Conservation (phyloP, 2,888 invertebrate genomes). For the Ptilodon capucinus region DNA sequence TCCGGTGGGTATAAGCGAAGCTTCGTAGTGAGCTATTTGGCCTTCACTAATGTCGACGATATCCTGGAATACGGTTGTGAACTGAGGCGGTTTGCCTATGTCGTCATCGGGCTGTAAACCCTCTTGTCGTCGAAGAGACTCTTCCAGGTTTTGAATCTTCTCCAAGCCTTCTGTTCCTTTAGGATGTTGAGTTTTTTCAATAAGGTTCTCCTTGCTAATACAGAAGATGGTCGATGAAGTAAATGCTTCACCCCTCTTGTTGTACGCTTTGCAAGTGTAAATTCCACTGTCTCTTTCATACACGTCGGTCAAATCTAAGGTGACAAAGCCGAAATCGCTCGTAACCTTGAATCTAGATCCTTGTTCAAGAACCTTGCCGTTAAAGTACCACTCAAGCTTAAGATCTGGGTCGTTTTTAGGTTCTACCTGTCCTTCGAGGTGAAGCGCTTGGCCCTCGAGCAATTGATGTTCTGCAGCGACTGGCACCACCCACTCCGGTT, state of each 20-base stretch:
- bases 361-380: conserved; percentile 93
- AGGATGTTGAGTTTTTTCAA: conserved; percentile 95
- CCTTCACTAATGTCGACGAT: conserved; percentile 94
- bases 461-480: conserved; percentile 90
- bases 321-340: conserved; percentile 98
- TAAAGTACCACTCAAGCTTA: conserved; percentile 97
- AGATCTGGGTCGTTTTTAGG: conserved; percentile 96
- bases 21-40: conserved; percentile 98
- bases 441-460: conserved; percentile 92
- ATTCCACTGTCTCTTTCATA: conserved; percentile 97
- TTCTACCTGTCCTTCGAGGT: conserved; percentile 96
- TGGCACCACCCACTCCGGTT: conserved; percentile 93
- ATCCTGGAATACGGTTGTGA: conserved; percentile 93
- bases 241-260: conserved; percentile 94
- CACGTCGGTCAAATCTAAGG: conserved; percentile 94
- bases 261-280: conserved; percentile 95
- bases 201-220: conserved; percentile 90
- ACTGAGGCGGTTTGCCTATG: conserved; percentile 92
- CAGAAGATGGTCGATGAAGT: conserved; percentile 95
- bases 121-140: conserved; percentile 89
- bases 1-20: conserved; percentile 95
- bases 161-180: conserved; percentile 96
- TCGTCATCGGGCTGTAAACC: conserved; percentile 87
- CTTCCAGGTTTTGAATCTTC: conserved; percentile 95
- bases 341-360: conserved; percentile 95